Conservation (phyloP, 2,113 vertebrate species). For the Donacobius atricapilla region DNA sequence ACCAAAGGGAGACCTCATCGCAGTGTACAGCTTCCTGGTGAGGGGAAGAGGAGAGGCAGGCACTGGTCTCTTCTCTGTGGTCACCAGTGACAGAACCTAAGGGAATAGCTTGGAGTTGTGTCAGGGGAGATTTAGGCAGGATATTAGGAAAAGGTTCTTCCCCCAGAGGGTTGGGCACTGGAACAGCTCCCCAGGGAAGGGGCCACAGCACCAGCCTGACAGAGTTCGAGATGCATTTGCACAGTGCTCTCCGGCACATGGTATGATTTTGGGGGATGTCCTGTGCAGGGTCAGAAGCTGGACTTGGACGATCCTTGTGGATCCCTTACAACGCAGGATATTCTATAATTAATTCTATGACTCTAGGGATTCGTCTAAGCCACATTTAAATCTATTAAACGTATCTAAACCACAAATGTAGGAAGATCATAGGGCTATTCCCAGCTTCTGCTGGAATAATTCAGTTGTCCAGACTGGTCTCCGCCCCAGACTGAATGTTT, state of each 20-base stretch:
- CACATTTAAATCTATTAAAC: not conserved
- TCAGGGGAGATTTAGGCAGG: not conserved
- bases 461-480: not conserved
- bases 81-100: accelerated
- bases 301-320: not conserved
- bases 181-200: not conserved
- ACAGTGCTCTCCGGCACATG: not conserved
- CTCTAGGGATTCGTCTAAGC: not conserved
- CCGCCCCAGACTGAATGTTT: accelerated
- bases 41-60: not conserved
- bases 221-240: accelerated
- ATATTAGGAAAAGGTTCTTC: too few species aligned
- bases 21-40: accelerated
- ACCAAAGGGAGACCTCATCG: accelerated
- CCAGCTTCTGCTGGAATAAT: not conserved
- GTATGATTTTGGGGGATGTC: not conserved
- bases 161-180: not conserved
- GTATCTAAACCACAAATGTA: not conserved
- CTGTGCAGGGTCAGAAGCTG: not conserved
- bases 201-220: not conserved
- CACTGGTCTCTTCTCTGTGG: not conserved
- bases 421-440: too few species aligned
- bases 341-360: not conserved
- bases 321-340: not conserved
- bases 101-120: accelerated